Conservation (phyloP, 1,140 invertebrate species). For the Platorchestia sp. region DNA sequence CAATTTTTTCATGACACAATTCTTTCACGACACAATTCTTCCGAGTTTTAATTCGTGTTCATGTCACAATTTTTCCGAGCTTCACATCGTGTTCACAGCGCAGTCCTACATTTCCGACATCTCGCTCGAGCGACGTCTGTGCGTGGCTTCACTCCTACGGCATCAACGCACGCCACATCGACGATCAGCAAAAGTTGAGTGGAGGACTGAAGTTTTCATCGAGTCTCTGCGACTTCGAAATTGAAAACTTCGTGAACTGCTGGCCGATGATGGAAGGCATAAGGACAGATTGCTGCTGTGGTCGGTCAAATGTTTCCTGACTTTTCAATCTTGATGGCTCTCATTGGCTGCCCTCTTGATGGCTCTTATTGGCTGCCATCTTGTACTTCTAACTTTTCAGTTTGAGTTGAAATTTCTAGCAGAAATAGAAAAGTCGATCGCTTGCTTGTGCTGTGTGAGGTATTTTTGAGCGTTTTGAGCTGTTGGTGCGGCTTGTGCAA, state of each 20-base stretch:
- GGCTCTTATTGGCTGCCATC: too few species aligned
- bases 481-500: too few species aligned
- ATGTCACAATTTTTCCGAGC: background rate
- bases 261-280: background rate
- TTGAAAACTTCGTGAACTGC: background rate
- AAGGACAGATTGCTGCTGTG: background rate
- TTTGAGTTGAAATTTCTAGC: too few species aligned
- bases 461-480: too few species aligned
- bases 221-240: background rate
- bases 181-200: background rate
- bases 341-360: too few species aligned
- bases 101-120: background rate
- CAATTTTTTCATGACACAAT: background rate
- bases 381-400: too few species aligned
- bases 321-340: too few species aligned
- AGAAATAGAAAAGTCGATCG: too few species aligned
- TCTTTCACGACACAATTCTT: background rate
- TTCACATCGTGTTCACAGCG: background rate
- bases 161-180: background rate
- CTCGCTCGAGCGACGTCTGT: background rate
- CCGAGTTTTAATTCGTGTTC: background rate
- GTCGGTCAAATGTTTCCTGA: too few species aligned
- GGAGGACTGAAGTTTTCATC: background rate
- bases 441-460: too few species aligned
- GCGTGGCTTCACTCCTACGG: background rate